Conservation (phyloP, 2,797 vertebrate species). For the Graptemys geographica region DNA sequence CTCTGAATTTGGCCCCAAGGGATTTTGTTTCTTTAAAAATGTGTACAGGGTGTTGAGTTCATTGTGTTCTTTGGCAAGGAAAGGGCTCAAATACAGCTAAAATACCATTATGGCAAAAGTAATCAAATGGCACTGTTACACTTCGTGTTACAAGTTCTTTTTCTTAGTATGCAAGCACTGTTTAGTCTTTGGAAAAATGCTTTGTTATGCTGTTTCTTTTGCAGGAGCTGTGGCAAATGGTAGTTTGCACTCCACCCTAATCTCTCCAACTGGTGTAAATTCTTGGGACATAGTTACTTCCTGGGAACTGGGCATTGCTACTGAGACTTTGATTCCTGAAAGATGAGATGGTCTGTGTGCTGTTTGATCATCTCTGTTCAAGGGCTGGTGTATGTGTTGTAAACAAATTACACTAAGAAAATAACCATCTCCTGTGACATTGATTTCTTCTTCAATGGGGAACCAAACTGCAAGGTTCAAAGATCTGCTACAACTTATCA, state of each 20-base stretch:
- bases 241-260: neutral
- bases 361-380: neutral
- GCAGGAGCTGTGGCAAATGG: neutral
- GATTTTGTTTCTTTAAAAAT: neutral
- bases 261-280: neutral
- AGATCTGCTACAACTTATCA: too few relatives aligned
- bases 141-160: neutral
- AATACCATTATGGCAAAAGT: neutral
- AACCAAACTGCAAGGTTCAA: neutral
- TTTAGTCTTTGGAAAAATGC: neutral
- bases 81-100: neutral
- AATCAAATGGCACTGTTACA: neutral
- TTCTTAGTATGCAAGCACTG: neutral
- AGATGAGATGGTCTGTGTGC: rapidly evolving
- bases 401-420: neutral
- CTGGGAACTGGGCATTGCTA: neutral
- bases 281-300: neutral
- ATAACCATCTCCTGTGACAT: neutral
- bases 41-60: neutral
- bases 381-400: neutral
- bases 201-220: neutral
- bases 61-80: neutral
- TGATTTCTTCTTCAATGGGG: neutral
- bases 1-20: neutral
- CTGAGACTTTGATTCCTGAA: neutral